Base-by-base conservation (phyloP, 2,888 invertebrate genomes). In the Punctoribates punctum region DNA sequence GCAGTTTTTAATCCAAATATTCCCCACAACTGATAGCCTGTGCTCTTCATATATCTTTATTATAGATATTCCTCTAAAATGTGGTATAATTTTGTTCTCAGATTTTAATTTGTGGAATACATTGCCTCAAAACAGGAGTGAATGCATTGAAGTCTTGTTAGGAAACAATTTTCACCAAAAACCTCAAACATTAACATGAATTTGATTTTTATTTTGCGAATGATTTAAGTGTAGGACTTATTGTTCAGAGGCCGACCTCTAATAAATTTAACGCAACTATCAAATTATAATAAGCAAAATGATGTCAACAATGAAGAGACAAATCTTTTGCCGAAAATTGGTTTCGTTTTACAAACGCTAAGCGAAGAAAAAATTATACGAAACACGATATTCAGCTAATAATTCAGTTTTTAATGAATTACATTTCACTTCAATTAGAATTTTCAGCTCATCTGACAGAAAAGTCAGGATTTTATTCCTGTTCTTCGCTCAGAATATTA, bases 51-150 rank as follows among this genome's bases (percentile, higher is more conserved):
- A 34, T 34, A 34, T 34, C 34, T 34, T 34, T 25, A n/a, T 60
- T n/a, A 60, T 6, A 11, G 9, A 25, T 60, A 23, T 60, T n/a
- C 60, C 27, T 13, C 1, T 29, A 27, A 65, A 17, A 29, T 65
- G 9, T 34, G 27, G 9, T 29, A 17, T 25, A 65, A 65, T 65
- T 29, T 65, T 65, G 29, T 20, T 65, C 29, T 65, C 65, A 65
- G 6, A 65, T 65, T 65, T 65, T 65, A 65, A 65, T 65, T 29
- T 65, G 29, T 65, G 27, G 65, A 6, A 34, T 29, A 65, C 13
- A 15, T 29, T 65, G 13, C 17, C 13, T 25, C 23, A 25, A n/a
- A 23, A 20, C 20, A 4, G 15, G 13, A 13, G n/a, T 17, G 15
- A 17, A 60, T 60, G 15, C 23, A 1, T n/a, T n/a, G n/a, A n/a